A percentile compares a stretch with the other conserved stretches of the same genome.
Conservation (phyloP, 2,797 vertebrate species). For the Enteromius paludinosus region DNA sequence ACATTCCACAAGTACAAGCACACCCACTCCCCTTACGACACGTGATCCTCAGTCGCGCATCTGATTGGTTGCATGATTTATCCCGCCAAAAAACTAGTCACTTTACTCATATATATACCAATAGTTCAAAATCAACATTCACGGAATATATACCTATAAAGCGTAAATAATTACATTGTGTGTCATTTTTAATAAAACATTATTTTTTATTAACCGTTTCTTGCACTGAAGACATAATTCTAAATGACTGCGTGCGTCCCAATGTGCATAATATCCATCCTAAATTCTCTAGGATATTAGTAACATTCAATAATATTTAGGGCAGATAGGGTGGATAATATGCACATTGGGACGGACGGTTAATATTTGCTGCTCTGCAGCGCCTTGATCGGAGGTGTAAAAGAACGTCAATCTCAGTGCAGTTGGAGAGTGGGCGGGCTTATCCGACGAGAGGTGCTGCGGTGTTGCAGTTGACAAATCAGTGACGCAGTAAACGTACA, state of each 20-base stretch:
- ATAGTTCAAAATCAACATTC: not conserved
- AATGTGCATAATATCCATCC: too few relatives aligned
- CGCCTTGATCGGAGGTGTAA: not conserved
- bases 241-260: too few relatives aligned
- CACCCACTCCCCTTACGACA: not conserved
- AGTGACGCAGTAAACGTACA: slow-evolving; percentile 29
- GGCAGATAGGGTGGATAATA: too few relatives aligned
- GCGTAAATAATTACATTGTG: not conserved
- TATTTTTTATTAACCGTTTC: not conserved
- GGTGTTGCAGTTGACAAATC: slow-evolving; percentile 41
- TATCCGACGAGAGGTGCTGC: too few relatives aligned
- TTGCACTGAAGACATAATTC: not conserved
- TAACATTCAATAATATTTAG: too few relatives aligned
- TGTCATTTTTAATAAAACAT: not conserved
- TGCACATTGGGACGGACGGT: not conserved
- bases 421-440: slow-evolving; percentile 25
- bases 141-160: not conserved
- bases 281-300: too few relatives aligned
- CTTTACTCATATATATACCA: not conserved
- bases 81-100: not conserved
- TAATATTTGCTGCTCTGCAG: not conserved
- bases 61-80: slow-evolving; percentile 8
- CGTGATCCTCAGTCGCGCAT: not conserved
- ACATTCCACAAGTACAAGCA: not conserved
- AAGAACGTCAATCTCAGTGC: not conserved